These are phyloP conservation scores for Drosophila mercatorum DNA, from an alignment of 2,888 invertebrate species.

Conservation along the genomic window DNA sequence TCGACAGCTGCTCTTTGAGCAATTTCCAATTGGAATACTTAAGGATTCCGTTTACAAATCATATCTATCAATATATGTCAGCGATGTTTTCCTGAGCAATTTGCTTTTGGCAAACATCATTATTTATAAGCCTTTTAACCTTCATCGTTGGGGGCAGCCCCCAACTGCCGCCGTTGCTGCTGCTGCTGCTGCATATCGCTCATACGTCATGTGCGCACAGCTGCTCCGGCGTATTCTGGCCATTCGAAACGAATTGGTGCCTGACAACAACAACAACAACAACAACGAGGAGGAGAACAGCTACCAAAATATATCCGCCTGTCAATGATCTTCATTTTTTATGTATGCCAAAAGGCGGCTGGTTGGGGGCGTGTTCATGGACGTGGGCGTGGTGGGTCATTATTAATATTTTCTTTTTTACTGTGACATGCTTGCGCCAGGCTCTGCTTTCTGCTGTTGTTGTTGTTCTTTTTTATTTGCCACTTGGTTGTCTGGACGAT, in stretches of 20 bases:
- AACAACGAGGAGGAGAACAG: background rate
- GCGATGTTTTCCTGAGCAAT: background rate
- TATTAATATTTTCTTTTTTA: constrained; percentile 42
- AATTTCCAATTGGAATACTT: background rate
- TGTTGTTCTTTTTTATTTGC: constrained; percentile 21
- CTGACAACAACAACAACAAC: background rate
- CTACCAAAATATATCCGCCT: constrained; percentile 14
- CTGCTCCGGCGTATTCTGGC: constrained; percentile 22
- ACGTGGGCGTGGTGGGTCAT: constrained; percentile 6
- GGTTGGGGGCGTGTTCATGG: no score
- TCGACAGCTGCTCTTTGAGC: background rate
- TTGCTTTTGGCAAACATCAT: constrained; percentile 30
- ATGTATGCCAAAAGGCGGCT: background rate
- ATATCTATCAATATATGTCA: constrained; percentile 9
- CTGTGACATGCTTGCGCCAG: constrained; percentile 13
- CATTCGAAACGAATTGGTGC: constrained; percentile 23
- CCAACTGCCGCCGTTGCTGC: background rate
- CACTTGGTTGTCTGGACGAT: constrained; percentile 49
- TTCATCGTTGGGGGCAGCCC: background rate
- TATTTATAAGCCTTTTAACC: constrained; percentile 45
- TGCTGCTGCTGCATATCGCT: constrained; percentile 48
- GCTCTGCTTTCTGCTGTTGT: constrained; percentile 9
- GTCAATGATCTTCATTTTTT: constrained; percentile 48
- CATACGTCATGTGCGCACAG: constrained; percentile 58
- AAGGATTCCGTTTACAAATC: background rate